A percentile compares a stretch with the other conserved stretches of the same genome.
Evolutionary conservation across 1,140 invertebrate genomes (phyloP).

Genomic region (Anastrepha ludens): DNA sequence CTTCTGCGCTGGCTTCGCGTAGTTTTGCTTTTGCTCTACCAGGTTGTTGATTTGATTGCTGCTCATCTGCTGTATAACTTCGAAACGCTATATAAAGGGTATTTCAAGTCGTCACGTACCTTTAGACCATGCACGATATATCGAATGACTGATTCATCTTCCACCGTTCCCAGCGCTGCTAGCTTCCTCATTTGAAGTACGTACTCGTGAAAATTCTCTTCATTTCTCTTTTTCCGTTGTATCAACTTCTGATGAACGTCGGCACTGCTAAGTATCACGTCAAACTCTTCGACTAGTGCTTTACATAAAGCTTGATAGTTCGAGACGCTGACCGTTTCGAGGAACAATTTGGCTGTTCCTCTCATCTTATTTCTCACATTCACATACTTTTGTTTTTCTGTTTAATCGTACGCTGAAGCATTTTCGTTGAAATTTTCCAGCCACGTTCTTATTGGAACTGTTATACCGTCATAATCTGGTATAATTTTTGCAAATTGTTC

Average conservation of each 20-base stretch:
- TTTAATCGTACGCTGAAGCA: conserved; percentile 28
- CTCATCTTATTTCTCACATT: conserved; percentile 16
- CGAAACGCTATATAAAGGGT: neutral
- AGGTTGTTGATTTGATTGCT: neutral
- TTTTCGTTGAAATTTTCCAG: conserved; percentile 40
- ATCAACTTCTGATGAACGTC: neutral
- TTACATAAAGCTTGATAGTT: conserved; percentile 19
- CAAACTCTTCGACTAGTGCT: conserved; percentile 30
- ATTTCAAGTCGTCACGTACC: conserved; percentile 46
- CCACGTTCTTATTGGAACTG: neutral
- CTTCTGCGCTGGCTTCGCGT: neutral
- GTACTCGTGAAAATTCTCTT: conserved; percentile 22
- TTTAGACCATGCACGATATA: conserved; percentile 35
- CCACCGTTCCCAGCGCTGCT: neutral
- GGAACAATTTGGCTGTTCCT: conserved; percentile 33
- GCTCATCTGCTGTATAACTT: neutral
- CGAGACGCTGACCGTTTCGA: neutral
- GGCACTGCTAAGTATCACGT: neutral
- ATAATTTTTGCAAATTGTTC: conserved; percentile 8
- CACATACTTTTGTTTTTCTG: conserved; percentile 7
- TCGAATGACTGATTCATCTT: conserved; percentile 8
- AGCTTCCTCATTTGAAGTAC: conserved; percentile 2
- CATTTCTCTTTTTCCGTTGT: neutral
- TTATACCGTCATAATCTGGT: conserved; percentile 23
- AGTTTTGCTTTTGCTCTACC: neutral